These are phyloP conservation scores for Sanderia malayensis DNA, from an alignment of 30 jellyfish, hydroid and myxozoan genomes.

Conservation along the genomic window DNA sequence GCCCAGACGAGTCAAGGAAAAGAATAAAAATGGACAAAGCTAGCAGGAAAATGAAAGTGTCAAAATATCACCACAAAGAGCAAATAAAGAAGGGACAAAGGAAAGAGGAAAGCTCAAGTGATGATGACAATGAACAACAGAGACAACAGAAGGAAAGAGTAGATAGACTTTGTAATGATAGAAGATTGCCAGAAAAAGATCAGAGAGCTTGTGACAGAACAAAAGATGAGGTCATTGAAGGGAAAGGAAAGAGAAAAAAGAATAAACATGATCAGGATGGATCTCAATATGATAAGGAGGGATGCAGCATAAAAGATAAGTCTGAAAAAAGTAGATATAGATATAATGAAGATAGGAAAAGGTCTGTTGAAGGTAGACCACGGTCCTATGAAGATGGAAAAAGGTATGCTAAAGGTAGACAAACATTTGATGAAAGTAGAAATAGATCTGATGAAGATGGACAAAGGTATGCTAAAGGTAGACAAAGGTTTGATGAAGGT, in stretches of 20 bases:
- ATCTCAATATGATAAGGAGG: no score
- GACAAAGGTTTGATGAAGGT: conserved; percentile 12
- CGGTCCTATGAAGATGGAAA: conserved; percentile 24
- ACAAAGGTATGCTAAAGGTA: not conserved
- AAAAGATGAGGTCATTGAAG: no score
- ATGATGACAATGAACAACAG: not conserved
- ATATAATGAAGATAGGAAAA: conserved; percentile 1
- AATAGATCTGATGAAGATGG: conserved; percentile 22
- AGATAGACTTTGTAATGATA: not conserved
- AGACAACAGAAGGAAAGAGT: not conserved
- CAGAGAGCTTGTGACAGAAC: no score
- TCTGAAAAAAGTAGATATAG: conserved; percentile 1
- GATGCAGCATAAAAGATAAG: no score
- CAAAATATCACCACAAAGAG: not conserved
- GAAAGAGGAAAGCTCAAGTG: conserved; percentile 4
- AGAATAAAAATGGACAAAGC: not conserved
- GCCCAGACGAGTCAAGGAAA: not conserved
- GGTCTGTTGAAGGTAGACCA: not conserved
- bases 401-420: not conserved
- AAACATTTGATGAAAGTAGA: conserved; percentile 4
- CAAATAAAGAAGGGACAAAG: conserved; percentile 5
- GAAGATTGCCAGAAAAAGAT: not conserved
- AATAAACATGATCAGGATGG: no score
- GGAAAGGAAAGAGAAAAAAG: no score
- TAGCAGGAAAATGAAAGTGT: not conserved